Evolutionary conservation across 2,113 vertebrate genomes (phyloP), one percentile per base, ranked within the genome.

Genomic region (Oryzias javanicus): DNA sequence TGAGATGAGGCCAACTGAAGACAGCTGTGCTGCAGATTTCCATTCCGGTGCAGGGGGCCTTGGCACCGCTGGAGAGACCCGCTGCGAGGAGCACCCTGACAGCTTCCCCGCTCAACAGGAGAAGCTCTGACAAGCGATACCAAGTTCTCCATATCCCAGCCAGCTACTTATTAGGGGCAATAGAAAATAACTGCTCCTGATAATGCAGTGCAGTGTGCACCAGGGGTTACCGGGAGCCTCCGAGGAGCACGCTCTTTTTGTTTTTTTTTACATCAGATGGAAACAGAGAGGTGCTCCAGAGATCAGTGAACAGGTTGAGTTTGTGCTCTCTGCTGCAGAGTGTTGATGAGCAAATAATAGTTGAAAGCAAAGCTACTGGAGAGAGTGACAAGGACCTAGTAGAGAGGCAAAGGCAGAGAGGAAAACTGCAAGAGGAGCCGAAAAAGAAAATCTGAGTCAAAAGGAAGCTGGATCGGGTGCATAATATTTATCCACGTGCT

Each of bases 81-180:
- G 7, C 40, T 47, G 55, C n/a, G 35, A 62, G 60, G 64, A 69
- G 50, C 51, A 71, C 72, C 74, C 77, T 77, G 79, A 86, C 80
- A 84, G 67, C 35, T 82, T 47, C 42, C 59, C 65, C 47, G 64
- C 35, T 17, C 19, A 25, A 51, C 49, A 51, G 42, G 50, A 48
- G 60, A 72, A 58, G 10, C 53, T 60, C 72, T 85, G 80, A 86
- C 67, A 71, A 64, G 61, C 58, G 59, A 74, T 66, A 47, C 73
- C 58, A 74, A 68, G 64, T 67, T 60, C 52, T 71, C 64, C 52
- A 29, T 53, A 67, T 80, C 40, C 16, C 3, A 14, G 60, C 50
- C 42, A 62, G 70, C 27, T 16, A 22, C 63, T 78, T 72, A 74
- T 90, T 85, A 88, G 60, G 19, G 48, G 57, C 63, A 71, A 64